Percentiles rank a stretch among this genome's conserved stretches.
These are phyloP conservation scores for Anabas testudineus DNA, from an alignment of 2,797 vertebrate species.

Conservation along the genomic window DNA sequence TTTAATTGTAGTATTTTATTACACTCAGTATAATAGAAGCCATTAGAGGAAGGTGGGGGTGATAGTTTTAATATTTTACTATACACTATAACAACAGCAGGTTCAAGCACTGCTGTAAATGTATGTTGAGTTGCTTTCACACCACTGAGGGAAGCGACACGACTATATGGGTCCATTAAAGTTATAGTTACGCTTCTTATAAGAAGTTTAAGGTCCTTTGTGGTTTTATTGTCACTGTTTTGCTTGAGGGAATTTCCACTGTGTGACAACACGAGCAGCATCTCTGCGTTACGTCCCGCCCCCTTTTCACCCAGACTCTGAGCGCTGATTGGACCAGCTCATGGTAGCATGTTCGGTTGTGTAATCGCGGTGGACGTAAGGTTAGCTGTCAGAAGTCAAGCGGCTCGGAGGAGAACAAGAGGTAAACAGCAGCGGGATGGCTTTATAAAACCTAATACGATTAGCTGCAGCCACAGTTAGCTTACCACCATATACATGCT, in stretches of 20 bases:
- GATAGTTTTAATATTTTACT: background rate
- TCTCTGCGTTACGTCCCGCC: background rate
- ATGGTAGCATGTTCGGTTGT: constrained; percentile 66
- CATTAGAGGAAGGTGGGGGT: too few species aligned
- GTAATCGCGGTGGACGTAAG: constrained; percentile 61
- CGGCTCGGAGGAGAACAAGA: constrained; percentile 22
- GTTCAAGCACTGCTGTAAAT: background rate
- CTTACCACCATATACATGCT: too few species aligned
- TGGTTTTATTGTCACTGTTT: too few species aligned
- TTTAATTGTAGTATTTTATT: too few species aligned
- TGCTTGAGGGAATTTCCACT: background rate
- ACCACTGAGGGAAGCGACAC: too few species aligned
- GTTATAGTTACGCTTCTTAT: too few species aligned
- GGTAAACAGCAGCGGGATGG: constrained; percentile 32
- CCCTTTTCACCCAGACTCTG: rapidly evolving
- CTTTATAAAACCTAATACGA: constrained; percentile 6
- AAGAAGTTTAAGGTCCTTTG: too few species aligned
- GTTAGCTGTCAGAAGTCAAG: constrained; percentile 79
- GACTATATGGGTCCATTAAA: too few species aligned
- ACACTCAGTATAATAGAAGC: too few species aligned
- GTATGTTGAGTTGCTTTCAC: too few species aligned
- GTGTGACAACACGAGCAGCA: background rate
- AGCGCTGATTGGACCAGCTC: constrained; percentile 64
- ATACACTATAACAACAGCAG: too few species aligned
- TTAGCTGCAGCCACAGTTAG: background rate